Evolutionary conservation across 1,140 invertebrate species (phyloP).

Genomic region (Papilio xuthus): DNA sequence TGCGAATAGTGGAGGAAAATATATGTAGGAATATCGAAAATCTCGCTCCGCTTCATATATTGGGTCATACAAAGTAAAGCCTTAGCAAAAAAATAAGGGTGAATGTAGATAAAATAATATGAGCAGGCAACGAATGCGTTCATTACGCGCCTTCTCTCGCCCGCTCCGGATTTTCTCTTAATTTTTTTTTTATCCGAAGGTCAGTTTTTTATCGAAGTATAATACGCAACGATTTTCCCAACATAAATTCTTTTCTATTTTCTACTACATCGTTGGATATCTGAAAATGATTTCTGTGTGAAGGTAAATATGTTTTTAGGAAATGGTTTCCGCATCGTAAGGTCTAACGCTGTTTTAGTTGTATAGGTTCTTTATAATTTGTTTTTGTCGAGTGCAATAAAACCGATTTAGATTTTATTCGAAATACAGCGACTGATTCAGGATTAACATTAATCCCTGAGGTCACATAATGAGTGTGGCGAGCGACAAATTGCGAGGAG

Average conservation of each 20-base stretch:
- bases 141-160: constrained; percentile 39
- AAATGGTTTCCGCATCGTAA: not conserved
- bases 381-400: not conserved
- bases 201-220: constrained; percentile 41
- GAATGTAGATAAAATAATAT: constrained; percentile 43
- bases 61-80: not conserved
- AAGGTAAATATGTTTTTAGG: not conserved
- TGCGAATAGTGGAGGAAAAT: too few species aligned
- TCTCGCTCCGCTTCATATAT: not conserved
- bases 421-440: not conserved
- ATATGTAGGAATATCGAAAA: not conserved
- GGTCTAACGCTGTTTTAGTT: not conserved
- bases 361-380: not conserved
- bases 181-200: constrained; percentile 41
- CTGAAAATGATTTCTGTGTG: not conserved
- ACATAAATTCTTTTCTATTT: constrained; percentile 15
- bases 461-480: not conserved
- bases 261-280: not conserved
- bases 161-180: constrained; percentile 39
- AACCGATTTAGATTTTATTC: not conserved
- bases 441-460: not conserved
- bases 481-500: not conserved
- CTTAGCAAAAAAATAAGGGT: constrained; percentile 42
- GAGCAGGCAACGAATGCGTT: constrained; percentile 40
- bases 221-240: constrained; percentile 31